These are phyloP conservation scores for Microcaecilia unicolor DNA, from an alignment of 2,797 vertebrate species.

Conservation along the genomic window DNA sequence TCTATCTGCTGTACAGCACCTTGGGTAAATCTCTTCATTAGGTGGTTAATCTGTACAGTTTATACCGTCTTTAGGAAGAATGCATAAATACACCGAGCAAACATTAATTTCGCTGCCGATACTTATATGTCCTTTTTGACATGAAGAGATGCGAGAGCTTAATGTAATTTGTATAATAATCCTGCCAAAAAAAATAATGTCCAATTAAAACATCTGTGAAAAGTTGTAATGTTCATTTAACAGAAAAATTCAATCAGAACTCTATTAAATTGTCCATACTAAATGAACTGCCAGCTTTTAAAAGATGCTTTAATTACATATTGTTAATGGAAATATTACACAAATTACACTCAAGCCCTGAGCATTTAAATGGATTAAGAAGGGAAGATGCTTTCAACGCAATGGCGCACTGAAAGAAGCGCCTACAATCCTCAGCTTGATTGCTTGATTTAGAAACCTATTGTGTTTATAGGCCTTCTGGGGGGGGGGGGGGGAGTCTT, in stretches of 20 bases:
- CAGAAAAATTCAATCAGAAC: conserved; percentile 42
- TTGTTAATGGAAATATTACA: conserved; percentile 57
- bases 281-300: conserved; percentile 53
- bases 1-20: no score
- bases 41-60: no score
- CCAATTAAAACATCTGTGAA: conserved; percentile 46
- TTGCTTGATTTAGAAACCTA: no score
- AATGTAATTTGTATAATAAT: conserved; percentile 61
- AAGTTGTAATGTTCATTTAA: conserved; percentile 51
- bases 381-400: no score
- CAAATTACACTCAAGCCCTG: conserved; percentile 36
- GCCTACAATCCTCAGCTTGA: no score
- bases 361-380: conserved; percentile 20
- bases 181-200: conserved; percentile 35
- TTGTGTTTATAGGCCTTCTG: no score
- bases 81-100: no score
- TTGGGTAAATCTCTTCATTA: no score
- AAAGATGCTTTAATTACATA: conserved; percentile 56
- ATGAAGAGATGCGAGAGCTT: conserved; percentile 49
- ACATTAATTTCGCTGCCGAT: no score
- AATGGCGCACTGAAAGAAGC: no score
- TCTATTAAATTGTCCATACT: conserved; percentile 23
- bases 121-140: conserved; percentile 1
- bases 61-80: no score
- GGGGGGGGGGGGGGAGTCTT: no score